Base-by-base conservation (phyloP, 2,113 vertebrate species). In the Mirounga angustirostris region DNA sequence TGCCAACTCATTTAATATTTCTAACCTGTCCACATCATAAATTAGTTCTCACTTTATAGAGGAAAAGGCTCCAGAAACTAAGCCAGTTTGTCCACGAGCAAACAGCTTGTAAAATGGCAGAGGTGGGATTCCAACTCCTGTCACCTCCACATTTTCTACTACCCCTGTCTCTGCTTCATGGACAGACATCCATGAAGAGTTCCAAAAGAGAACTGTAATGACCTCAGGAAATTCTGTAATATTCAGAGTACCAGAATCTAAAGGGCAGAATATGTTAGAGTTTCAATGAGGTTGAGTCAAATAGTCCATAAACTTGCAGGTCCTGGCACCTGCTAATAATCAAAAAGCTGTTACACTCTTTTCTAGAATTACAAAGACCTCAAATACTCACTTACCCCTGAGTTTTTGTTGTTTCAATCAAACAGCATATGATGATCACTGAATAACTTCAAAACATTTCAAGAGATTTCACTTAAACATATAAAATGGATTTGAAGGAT, bases 391-490 rank as follows among this genome's bases (percentile, higher is more conserved):
- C 73, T 40, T 73, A 79, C 12, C 69, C 67, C 73, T 58, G 50
- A 28, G 82, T 83, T 94, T 96, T 82, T 91, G 56, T 83, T 95
- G 15, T 94, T 97, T 93, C 94, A 96, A 71, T 97, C 73, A 95
- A 96, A 94, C 19, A 83, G 46, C 56, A 89, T 69, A 93, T 36
- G 10, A 96, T 74, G 24, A 94, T 82, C 50, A 92, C n/a, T 94
- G 79, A 87, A 30, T 87, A 96, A 94, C 54, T 96, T 14, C 76
- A 78, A 97, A 97, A 89, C 76, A 97, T 87, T 97, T 92, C 71
- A 95, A 92, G 0, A 94, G 69, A 88, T 79, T 83, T 95, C 54
- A 97, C 36, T 89, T 97, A 96, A 96, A 95, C 88, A 95, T 90
- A 89, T 67, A 95, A 97, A 80, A 97, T 46, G 14, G 74, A 94